A percentile compares a stretch with the other conserved stretches of the same genome.
Evolutionary conservation across 2,113 vertebrate genomes (phyloP).

Genomic region (Microcebus jonahi): DNA sequence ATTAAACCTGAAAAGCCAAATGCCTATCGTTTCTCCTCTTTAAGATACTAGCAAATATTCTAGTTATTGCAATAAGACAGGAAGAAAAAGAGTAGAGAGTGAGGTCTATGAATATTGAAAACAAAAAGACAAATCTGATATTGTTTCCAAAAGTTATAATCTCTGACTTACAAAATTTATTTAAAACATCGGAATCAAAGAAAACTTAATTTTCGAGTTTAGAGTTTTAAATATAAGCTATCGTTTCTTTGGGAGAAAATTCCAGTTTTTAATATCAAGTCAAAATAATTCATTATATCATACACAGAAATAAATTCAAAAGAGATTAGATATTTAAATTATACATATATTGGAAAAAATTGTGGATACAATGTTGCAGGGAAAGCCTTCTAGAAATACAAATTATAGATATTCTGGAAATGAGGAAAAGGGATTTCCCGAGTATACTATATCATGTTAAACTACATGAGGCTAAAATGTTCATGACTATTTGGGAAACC

Average conservation of each 20-base stretch:
- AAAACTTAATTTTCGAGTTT: background rate
- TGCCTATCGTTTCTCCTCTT: background rate
- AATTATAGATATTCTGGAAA: background rate
- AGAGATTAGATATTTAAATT: too few species aligned
- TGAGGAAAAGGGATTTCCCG: background rate
- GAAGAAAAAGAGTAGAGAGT: background rate
- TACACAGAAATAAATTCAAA: background rate
- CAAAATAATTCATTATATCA: background rate
- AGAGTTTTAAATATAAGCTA: background rate
- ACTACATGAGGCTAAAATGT: background rate
- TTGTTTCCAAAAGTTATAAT: background rate
- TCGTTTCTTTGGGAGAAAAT: background rate
- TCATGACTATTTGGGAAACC: background rate
- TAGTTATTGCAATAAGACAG: background rate
- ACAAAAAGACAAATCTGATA: background rate
- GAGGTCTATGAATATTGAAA: background rate
- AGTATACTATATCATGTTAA: background rate
- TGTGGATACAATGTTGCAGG: background rate
- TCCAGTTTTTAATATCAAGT: background rate
- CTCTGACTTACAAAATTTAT: background rate
- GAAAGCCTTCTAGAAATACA: background rate
- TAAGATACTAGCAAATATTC: background rate
- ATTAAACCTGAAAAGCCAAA: background rate
- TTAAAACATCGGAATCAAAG: background rate
- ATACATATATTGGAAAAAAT: background rate